Base-by-base conservation (phyloP, 2,888 invertebrate genomes). In the Cynaeus angustus region DNA sequence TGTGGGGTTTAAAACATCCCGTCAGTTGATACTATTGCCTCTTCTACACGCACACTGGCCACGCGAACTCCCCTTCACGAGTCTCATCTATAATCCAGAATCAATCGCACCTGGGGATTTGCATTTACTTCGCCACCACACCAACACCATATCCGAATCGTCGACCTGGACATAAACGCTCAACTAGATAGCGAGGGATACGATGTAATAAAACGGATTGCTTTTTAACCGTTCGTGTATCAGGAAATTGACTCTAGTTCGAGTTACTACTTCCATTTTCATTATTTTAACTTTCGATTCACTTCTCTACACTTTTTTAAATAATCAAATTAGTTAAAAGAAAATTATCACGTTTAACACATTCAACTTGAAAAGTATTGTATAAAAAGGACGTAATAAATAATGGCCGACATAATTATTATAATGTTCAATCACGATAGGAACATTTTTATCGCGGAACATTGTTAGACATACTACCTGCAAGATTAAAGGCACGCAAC, bases 1-100 rank as follows among this genome's bases (percentile, higher is more conserved):
- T 76, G 74, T 71, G 76, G 73, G 76, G 73, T 75, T 75, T 72
- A 74, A 72, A 76, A 73, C 74, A 76, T 74, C 74, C 74, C 74
- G 74, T 72, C 72, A 74, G 73, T 72, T 76, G 74, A 74, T 74
- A 74, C 73, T 70, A 71, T 68, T 65, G 72, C 71, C 70, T 71
- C 73, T 71, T 72, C 70, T 68, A 68, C 71, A 71, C 72, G 73
- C 76, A 74, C 72, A 73, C 68, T 53, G 53, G 48, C 68, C 53
- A 61, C 67, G 61, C 59, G 33, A 61, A 61, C 61, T 53, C 13
- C 52, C 53, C 61, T 59, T 52, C 46, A 66, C 33, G 37, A 55
- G 59, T 30, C 65, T 45, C 68, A 52, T 61, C 62, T 37, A 45
- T 52, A 68, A 61, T 53, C 68, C 68, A 61, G 55, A 68, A 68